Conservation (phyloP, 2,888 invertebrate genomes). For the Bembecia ichneumoniformis region DNA sequence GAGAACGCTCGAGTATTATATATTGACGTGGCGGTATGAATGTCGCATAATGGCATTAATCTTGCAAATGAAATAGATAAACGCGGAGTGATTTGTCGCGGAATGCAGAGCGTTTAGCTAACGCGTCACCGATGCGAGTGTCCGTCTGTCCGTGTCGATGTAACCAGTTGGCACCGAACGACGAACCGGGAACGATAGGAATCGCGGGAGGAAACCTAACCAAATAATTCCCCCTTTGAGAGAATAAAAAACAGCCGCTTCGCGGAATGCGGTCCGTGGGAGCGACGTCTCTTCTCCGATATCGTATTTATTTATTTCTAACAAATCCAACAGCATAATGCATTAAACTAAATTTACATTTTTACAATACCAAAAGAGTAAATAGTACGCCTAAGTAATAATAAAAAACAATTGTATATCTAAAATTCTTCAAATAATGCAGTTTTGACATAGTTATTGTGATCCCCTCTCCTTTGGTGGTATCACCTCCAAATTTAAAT, state of each 20-base stretch:
- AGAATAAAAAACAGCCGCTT: slow-evolving; percentile 18
- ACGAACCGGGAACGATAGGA: slow-evolving; percentile 19
- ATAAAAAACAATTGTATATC: no score
- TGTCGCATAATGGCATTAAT: background rate
- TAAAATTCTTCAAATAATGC: no score
- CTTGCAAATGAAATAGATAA: background rate
- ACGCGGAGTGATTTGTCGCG: background rate
- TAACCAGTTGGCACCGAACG: slow-evolving; percentile 23
- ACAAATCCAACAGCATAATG: no score
- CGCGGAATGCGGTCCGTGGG: slow-evolving; percentile 25
- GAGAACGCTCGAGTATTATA: no score
- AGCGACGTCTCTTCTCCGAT: slow-evolving; percentile 6
- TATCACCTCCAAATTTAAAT: no score
- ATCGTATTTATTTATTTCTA: no score
- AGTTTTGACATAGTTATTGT: no score
- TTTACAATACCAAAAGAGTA: no score
- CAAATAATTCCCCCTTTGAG: slow-evolving; percentile 10
- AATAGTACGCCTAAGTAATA: no score
- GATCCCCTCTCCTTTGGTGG: no score
- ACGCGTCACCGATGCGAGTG: background rate
- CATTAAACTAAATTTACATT: no score
- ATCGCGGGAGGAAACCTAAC: slow-evolving; percentile 11
- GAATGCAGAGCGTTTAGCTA: background rate
- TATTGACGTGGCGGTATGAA: background rate
- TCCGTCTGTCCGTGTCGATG: slow-evolving; percentile 8